Percentiles rank a stretch among this genome's conserved stretches.
These are phyloP conservation scores for Cerastoderma edule DNA, from an alignment of 2,888 invertebrate genomes.

Conservation along the genomic window DNA sequence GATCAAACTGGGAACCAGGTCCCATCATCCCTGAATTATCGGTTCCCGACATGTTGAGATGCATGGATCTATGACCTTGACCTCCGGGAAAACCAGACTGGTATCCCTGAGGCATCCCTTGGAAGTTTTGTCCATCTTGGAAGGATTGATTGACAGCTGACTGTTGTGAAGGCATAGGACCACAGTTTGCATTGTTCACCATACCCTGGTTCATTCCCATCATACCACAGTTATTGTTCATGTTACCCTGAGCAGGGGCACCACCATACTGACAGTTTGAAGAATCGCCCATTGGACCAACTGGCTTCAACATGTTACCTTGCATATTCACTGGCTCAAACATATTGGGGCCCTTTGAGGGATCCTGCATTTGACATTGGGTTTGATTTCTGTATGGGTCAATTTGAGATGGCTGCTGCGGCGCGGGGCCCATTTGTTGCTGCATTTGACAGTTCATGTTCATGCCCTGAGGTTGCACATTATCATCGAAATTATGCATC, in stretches of 20 bases:
- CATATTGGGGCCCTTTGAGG: conserved; percentile 54
- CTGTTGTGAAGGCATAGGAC: conserved; percentile 32
- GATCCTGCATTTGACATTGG: conserved; percentile 60
- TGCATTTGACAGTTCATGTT: conserved; percentile 61
- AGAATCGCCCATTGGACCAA: conserved; percentile 13
- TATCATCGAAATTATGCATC: conserved; percentile 64
- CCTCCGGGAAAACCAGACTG: conserved; percentile 31
- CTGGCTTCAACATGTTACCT: conserved; percentile 50
- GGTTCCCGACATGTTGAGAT: conserved; percentile 47
- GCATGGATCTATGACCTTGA: conserved; percentile 40
- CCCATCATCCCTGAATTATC: conserved; percentile 53
- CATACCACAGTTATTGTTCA: conserved; percentile 64
- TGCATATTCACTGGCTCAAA: conserved; percentile 57
- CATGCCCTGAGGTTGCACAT: conserved; percentile 54
- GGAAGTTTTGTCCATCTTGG: conserved; percentile 52
- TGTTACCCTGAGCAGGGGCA: conserved; percentile 55
- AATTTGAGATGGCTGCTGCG: conserved; percentile 56
- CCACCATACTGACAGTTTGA: conserved; percentile 53
- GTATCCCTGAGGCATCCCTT: conserved; percentile 48
- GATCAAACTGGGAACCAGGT: conserved; percentile 49
- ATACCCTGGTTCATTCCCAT: conserved; percentile 66
- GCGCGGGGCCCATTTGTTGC: conserved; percentile 63
- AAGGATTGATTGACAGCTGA: conserved; percentile 58
- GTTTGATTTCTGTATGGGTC: conserved; percentile 55
- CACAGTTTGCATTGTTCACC: conserved; percentile 47